phyloP scores from a whole-genome alignment of 1,140 invertebrate species.

The Drosophila tsacasi region DNA sequence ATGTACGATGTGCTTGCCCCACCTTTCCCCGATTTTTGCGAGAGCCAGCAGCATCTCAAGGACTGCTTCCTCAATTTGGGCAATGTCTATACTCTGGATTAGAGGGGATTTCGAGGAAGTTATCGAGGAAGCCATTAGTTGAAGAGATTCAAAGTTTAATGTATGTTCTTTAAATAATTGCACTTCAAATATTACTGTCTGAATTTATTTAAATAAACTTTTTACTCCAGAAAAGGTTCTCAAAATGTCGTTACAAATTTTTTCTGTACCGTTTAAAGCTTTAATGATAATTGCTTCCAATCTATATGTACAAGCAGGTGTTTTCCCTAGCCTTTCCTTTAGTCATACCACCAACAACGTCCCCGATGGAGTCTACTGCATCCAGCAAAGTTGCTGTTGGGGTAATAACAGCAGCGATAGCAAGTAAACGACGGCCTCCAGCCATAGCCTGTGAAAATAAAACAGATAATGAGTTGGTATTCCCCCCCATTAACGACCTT shows the following conservation, averaged over 20 bases:
- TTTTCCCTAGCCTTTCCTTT: not conserved
- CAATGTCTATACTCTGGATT: slow-evolving; percentile 86
- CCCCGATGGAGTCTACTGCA: slow-evolving; percentile 56
- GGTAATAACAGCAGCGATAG: slow-evolving; percentile 68
- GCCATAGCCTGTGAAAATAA: slow-evolving; percentile 25
- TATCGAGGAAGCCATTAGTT: not conserved
- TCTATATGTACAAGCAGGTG: slow-evolving; percentile 4
- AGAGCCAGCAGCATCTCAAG: slow-evolving; percentile 92
- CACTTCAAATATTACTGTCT: not conserved
- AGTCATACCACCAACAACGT: slow-evolving; percentile 28
- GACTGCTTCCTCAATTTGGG: slow-evolving; percentile 90
- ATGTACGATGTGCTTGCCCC: slow-evolving; percentile 90
- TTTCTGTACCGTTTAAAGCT: not conserved
- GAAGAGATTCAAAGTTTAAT: not conserved
- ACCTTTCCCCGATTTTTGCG: slow-evolving; percentile 92
- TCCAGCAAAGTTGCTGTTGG: slow-evolving; percentile 41
- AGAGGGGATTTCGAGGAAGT: not conserved
- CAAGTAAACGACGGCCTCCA: slow-evolving; percentile 25
- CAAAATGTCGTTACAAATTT: not conserved
- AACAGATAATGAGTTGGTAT: not conserved
- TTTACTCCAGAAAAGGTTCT: not conserved
- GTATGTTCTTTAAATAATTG: not conserved
- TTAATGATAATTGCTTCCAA: slow-evolving; percentile 1
- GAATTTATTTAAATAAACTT: slow-evolving; percentile 1
- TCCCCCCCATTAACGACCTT: not conserved